Percentiles rank a stretch among this genome's conserved stretches.
These are phyloP conservation scores for Portevinia maculata DNA, from an alignment of 2,888 invertebrate species.

Conservation along the genomic window DNA sequence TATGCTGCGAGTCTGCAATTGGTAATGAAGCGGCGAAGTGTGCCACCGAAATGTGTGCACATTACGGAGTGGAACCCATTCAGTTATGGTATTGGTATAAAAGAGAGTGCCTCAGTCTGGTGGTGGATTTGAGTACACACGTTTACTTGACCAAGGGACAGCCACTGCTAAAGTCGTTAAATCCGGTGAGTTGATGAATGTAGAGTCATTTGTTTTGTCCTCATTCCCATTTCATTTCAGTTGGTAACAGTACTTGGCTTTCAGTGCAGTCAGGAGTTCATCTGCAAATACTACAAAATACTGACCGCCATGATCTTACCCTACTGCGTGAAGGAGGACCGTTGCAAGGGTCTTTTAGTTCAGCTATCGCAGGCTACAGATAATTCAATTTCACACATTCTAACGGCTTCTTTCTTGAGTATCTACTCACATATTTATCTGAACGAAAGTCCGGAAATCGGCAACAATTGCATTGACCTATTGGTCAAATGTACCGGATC, in stretches of 20 bases:
- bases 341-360: slow-evolving; percentile 84
- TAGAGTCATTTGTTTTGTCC: neutral
- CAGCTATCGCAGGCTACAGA: slow-evolving; percentile 79
- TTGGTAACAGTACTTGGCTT: slow-evolving; percentile 88
- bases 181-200: slow-evolving; percentile 25
- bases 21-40: slow-evolving; percentile 80
- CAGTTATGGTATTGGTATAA: slow-evolving; percentile 82
- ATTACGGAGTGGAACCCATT: slow-evolving; percentile 78
- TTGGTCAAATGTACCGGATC: slow-evolving; percentile 86
- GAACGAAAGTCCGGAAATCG: slow-evolving; percentile 85
- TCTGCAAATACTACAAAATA: slow-evolving; percentile 87
- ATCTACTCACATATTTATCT: slow-evolving; percentile 89
- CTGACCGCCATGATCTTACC: slow-evolving; percentile 87
- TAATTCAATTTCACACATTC: slow-evolving; percentile 84
- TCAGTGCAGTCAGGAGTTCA: slow-evolving; percentile 87
- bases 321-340: slow-evolving; percentile 84
- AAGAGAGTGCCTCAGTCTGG: slow-evolving; percentile 79
- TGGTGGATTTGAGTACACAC: slow-evolving; percentile 78
- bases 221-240: slow-evolving; percentile 74
- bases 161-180: slow-evolving; percentile 75
- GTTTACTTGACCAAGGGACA: slow-evolving; percentile 79
- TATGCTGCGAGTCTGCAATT: slow-evolving; percentile 79
- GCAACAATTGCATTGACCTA: slow-evolving; percentile 86
- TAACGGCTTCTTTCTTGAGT: slow-evolving; percentile 87
- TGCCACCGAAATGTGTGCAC: slow-evolving; percentile 79